Percentiles rank a stretch among this genome's conserved stretches.
Conservation (phyloP, 2,113 vertebrate genomes). For the Tachysurus fulvidraco region DNA sequence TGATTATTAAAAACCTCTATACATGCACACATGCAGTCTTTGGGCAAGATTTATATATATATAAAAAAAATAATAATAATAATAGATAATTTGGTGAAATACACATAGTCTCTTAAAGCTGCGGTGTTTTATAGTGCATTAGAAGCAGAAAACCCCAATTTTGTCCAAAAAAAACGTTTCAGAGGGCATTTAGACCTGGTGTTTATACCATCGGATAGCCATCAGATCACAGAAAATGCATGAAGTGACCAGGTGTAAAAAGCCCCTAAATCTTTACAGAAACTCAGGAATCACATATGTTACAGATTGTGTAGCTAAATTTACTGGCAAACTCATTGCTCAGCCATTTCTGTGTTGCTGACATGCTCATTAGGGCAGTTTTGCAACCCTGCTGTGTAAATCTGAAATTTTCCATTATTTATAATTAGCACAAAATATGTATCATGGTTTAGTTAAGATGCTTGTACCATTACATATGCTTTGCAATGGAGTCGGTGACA, state of each 20-base stretch:
- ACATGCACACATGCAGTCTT: not conserved
- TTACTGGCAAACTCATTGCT: not conserved
- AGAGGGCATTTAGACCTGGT: too few species aligned
- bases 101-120: not conserved
- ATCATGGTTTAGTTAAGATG: not conserved
- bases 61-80: not conserved
- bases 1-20: not conserved
- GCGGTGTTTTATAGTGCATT: not conserved
- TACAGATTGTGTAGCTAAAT: not conserved
- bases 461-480: not conserved
- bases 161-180: not conserved
- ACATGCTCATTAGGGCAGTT: not conserved
- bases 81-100: not conserved
- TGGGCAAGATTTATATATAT: not conserved
- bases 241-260: too few species aligned
- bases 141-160: not conserved
- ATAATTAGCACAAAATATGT: not conserved
- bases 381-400: not conserved
- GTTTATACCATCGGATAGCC: too few species aligned
- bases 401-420: not conserved
- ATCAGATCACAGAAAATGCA: too few species aligned
- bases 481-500: not conserved
- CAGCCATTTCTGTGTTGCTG: not conserved
- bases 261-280: not conserved
- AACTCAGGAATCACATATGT: not conserved